These are phyloP conservation scores for Antitype chi DNA, from an alignment of 2,888 invertebrate species.

Conservation along the genomic window DNA sequence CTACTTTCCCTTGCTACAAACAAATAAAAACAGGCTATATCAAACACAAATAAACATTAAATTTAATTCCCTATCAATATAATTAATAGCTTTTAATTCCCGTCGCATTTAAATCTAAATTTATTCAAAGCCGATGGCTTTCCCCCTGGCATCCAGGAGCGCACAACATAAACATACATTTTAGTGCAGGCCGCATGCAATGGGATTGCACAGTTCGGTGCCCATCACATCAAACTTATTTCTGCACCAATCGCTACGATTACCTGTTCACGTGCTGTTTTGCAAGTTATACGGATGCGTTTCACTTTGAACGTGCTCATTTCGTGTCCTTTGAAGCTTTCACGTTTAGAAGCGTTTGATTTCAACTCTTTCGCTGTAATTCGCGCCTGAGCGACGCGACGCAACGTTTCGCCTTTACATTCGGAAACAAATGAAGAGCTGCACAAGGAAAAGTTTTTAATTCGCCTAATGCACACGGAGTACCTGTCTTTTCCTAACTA, in stretches of 20 bases:
- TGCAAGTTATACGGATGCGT: slow-evolving; percentile 81
- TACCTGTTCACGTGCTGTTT: slow-evolving; percentile 78
- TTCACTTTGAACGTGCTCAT: slow-evolving; percentile 86
- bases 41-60: background rate
- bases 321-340: slow-evolving; percentile 84
- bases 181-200: slow-evolving; percentile 58
- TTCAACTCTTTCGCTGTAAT: slow-evolving; percentile 82
- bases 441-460: slow-evolving; percentile 86
- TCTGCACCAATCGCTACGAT: slow-evolving; percentile 82
- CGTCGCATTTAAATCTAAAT: slow-evolving; percentile 47
- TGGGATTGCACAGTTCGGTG: slow-evolving; percentile 71
- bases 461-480: slow-evolving; percentile 88
- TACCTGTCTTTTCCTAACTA: slow-evolving; percentile 84
- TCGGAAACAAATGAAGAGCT: slow-evolving; percentile 84
- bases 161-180: slow-evolving; percentile 43
- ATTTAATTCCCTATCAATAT: slow-evolving; percentile 16
- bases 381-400: slow-evolving; percentile 74
- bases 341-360: slow-evolving; percentile 86
- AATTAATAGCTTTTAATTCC: slow-evolving; percentile 45
- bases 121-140: slow-evolving; percentile 35
- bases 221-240: slow-evolving; percentile 81
- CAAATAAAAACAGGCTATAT: background rate
- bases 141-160: slow-evolving; percentile 17
- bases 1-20: too few relatives aligned
- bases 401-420: slow-evolving; percentile 79